Evolutionary conservation across 2,888 invertebrate genomes (phyloP).

Genomic region (Fragum sueziense): DNA sequence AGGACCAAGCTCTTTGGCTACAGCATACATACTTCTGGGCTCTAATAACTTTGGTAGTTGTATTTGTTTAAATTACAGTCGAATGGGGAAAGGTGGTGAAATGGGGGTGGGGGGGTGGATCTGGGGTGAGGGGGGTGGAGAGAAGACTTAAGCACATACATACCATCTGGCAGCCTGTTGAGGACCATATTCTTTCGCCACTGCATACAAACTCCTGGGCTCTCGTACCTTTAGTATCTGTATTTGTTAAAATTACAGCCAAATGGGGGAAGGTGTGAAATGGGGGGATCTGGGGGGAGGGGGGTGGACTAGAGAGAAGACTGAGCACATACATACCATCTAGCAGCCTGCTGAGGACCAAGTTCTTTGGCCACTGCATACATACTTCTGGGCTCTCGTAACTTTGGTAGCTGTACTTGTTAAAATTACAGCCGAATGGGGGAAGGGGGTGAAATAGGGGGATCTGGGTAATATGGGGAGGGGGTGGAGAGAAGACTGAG

Average conservation of each 20-base stretch:
- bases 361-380: constrained; percentile 78
- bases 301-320: background rate
- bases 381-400: constrained; percentile 80
- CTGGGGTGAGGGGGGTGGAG: no score
- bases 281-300: background rate
- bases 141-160: no score
- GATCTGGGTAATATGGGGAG: background rate
- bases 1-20: no score
- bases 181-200: constrained; percentile 77
- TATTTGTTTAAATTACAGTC: no score
- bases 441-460: background rate
- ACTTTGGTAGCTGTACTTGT: constrained; percentile 80
- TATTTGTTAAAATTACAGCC: no score
- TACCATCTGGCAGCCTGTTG: constrained; percentile 81
- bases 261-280: background rate
- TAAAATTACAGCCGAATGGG: no score
- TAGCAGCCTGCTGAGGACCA: constrained; percentile 79
- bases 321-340: constrained; percentile 78
- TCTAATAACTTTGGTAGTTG: no score
- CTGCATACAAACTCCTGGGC: constrained; percentile 79
- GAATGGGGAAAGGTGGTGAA: no score
- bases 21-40: no score
- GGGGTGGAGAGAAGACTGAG: no score
- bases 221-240: constrained; percentile 80
- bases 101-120: no score